Evolutionary conservation across 2,113 vertebrate species (phyloP).

Genomic region (Dermatemys mawii): DNA sequence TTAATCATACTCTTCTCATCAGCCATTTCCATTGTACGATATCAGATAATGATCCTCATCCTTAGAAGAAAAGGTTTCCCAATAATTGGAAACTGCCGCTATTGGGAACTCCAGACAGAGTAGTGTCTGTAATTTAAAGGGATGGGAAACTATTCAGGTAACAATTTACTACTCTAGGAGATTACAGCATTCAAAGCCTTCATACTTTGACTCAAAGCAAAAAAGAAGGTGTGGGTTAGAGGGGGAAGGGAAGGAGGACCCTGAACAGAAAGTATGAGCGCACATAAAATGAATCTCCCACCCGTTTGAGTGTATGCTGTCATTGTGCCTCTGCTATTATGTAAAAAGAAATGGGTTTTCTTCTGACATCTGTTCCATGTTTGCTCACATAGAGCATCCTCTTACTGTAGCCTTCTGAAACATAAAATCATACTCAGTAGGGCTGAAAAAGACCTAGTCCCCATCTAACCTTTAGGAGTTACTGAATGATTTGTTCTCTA

Average conservation of each 20-base stretch:
- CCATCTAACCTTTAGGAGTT: neutral
- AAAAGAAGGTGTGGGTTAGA: neutral
- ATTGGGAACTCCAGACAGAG: conserved; percentile 34
- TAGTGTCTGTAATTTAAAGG: conserved; percentile 35
- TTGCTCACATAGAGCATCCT: conserved; percentile 8
- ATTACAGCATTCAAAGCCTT: conserved; percentile 14
- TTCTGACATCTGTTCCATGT: conserved; percentile 23
- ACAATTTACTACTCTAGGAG: neutral
- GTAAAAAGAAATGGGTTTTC: conserved; percentile 15
- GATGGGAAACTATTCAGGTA: neutral
- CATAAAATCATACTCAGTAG: neutral
- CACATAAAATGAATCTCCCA: conserved; percentile 2
- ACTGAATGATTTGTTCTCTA: neutral
- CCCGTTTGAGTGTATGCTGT: neutral
- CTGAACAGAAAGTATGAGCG: neutral
- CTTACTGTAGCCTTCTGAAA: neutral
- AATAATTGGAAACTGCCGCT: conserved; percentile 51
- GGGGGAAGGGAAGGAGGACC: neutral
- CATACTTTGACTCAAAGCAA: neutral
- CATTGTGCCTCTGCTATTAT: conserved; percentile 30
- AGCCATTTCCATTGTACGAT: conserved; percentile 36
- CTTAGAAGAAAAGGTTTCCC: conserved; percentile 50
- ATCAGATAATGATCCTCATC: conserved; percentile 49
- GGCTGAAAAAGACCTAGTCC: neutral
- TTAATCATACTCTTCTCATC: conserved; percentile 57